Evolutionary conservation across 2,113 vertebrate species (phyloP).

Genomic region (Theristicus caerulescens): DNA sequence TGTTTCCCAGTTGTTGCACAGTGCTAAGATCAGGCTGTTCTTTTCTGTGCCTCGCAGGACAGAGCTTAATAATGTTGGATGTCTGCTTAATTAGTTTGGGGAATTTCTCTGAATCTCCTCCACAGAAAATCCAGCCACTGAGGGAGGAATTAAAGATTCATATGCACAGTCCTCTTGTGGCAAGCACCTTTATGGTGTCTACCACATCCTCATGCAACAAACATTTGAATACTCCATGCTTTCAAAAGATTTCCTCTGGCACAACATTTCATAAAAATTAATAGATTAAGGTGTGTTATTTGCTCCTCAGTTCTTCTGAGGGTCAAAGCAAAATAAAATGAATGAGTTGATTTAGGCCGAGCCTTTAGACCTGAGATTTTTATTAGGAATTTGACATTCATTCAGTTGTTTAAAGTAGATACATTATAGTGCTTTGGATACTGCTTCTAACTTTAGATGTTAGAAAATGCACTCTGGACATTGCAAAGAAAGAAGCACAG

Average conservation of each 20-base stretch:
- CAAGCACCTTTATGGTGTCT: background rate
- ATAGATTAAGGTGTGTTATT: background rate
- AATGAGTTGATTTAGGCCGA: background rate
- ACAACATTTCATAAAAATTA: background rate
- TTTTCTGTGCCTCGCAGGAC: background rate
- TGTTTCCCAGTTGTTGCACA: background rate
- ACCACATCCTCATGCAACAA: background rate
- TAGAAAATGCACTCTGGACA: background rate
- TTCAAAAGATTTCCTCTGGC: background rate
- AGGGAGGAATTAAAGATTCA: background rate
- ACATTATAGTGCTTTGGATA: background rate
- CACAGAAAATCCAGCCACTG: background rate
- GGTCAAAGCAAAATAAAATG: background rate
- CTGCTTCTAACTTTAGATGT: background rate
- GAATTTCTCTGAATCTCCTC: background rate
- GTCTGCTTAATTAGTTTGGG: conserved; percentile 43
- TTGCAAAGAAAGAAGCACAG: background rate
- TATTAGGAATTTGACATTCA: background rate
- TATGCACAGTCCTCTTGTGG: background rate
- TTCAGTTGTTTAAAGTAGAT: background rate
- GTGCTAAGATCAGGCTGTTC: background rate
- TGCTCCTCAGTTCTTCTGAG: background rate
- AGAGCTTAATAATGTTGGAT: conserved; percentile 25
- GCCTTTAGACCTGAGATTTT: background rate
- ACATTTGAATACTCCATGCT: background rate